A percentile compares a stretch with the other conserved stretches of the same genome.
phyloP scores from a whole-genome alignment of 2,113 vertebrate species.

The Carollia perspicillata region DNA sequence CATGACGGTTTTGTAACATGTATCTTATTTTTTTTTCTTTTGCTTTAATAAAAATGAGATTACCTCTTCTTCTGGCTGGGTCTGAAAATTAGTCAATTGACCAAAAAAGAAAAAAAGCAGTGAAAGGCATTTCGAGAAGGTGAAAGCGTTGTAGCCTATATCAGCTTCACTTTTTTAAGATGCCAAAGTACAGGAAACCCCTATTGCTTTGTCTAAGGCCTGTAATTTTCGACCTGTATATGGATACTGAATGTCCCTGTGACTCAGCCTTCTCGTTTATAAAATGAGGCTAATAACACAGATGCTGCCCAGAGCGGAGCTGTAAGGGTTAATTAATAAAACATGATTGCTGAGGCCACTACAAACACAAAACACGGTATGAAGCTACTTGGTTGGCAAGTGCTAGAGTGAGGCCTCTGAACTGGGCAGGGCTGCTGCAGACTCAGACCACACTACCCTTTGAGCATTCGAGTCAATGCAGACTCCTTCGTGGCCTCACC shows the following conservation, averaged over 20 bases:
- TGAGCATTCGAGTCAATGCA: neutral
- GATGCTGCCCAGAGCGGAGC: slow-evolving; percentile 46
- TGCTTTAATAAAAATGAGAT: slow-evolving; percentile 69
- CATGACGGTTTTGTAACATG: slow-evolving; percentile 30
- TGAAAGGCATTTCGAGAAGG: neutral
- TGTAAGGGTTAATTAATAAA: slow-evolving; percentile 69
- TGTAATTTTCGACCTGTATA: neutral
- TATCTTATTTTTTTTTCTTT: slow-evolving; percentile 41
- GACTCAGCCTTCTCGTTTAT: slow-evolving; percentile 7
- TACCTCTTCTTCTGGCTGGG: slow-evolving; percentile 49
- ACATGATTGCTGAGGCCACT: slow-evolving; percentile 49
- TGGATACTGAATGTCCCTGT: neutral
- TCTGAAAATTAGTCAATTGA: slow-evolving; percentile 47
- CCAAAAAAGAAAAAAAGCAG: neutral
- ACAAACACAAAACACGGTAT: slow-evolving; percentile 32
- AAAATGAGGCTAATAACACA: slow-evolving; percentile 57
- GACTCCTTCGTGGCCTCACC: neutral
- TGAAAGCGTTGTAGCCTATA: neutral
- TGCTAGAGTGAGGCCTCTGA: neutral
- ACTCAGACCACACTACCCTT: neutral
- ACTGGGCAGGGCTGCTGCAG: neutral
- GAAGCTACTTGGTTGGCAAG: slow-evolving; percentile 31
- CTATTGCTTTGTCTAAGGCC: neutral
- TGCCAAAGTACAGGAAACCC: neutral
- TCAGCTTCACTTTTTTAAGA: neutral